Evolutionary conservation across 1,140 invertebrate species (phyloP).

Genomic region (Bradynema listronoti): DNA sequence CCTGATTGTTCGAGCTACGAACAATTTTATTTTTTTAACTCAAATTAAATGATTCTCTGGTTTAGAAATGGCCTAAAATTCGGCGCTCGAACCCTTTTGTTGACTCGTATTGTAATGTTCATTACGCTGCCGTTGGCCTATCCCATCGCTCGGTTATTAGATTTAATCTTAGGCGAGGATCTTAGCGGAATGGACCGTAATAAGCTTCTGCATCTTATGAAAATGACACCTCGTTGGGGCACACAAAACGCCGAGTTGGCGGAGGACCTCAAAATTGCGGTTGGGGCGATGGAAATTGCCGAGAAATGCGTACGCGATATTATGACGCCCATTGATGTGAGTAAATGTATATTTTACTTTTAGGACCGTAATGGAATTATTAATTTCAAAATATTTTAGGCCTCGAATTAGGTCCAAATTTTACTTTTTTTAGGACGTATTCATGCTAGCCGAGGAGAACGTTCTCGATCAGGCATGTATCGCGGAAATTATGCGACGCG

Average conservation of each 20-base stretch:
- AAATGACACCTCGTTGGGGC: constrained; percentile 62
- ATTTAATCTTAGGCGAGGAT: constrained; percentile 79
- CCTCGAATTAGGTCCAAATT: neutral
- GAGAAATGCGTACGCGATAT: constrained; percentile 61
- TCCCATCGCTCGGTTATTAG: constrained; percentile 80
- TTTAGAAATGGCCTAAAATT: constrained; percentile 80
- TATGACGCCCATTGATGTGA: constrained; percentile 62
- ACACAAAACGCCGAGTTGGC: constrained; percentile 52
- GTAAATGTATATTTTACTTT: too few species aligned
- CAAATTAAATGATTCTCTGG: neutral
- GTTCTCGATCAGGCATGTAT: constrained; percentile 66
- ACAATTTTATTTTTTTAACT: neutral
- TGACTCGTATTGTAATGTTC: constrained; percentile 85
- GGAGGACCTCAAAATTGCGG: constrained; percentile 61
- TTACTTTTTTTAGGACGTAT: constrained; percentile 59
- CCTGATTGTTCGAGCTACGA: too few species aligned
- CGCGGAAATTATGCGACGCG: constrained; percentile 82
- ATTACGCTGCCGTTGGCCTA: constrained; percentile 83
- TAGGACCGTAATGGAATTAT: too few species aligned
- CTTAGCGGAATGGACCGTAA: constrained; percentile 90
- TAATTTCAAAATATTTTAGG: neutral
- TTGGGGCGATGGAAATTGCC: constrained; percentile 61
- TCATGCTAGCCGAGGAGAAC: constrained; percentile 60
- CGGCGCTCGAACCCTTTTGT: constrained; percentile 83
- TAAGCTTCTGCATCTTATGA: constrained; percentile 84